Conservation (phyloP, 1,140 invertebrate genomes). For the Dreissena rostriformis region DNA sequence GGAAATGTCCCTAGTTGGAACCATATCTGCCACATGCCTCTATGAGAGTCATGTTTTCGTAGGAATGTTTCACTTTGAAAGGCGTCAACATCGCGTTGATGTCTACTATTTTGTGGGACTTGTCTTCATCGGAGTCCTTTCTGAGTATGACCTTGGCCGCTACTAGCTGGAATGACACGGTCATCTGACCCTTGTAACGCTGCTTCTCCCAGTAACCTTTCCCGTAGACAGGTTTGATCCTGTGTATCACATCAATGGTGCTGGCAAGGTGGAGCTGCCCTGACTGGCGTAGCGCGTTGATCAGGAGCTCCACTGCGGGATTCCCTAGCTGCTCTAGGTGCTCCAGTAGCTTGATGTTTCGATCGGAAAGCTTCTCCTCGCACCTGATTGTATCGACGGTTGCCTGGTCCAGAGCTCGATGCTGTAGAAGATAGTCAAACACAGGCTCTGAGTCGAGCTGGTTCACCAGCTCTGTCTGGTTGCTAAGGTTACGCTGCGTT, state of each 20-base stretch:
- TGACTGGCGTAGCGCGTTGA: conserved; percentile 78
- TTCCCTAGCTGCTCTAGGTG: conserved; percentile 72
- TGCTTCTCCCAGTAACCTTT: conserved; percentile 76
- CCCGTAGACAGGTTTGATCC: conserved; percentile 76
- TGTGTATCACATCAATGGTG: conserved; percentile 71
- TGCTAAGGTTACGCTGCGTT: conserved; percentile 58
- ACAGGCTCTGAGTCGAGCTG: conserved; percentile 77
- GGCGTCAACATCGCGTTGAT: conserved; percentile 50
- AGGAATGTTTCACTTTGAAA: conserved; percentile 56
- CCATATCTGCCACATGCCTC: too few species aligned
- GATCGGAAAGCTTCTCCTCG: conserved; percentile 63
- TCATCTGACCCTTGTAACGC: conserved; percentile 60
- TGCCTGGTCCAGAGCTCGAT: conserved; percentile 73
- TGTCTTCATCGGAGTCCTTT: conserved; percentile 49
- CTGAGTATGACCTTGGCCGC: conserved; percentile 50
- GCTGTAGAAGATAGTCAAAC: conserved; percentile 78
- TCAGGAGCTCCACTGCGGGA: conserved; percentile 74
- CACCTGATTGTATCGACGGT: conserved; percentile 64
- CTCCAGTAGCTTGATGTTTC: conserved; percentile 73
- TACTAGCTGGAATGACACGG: conserved; percentile 47
- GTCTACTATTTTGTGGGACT: conserved; percentile 43
- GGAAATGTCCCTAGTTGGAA: too few species aligned
- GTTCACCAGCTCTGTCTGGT: conserved; percentile 73
- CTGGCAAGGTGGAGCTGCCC: conserved; percentile 78
- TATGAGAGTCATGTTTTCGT: conserved; percentile 50